Percentiles rank a stretch among this genome's conserved stretches.
Conservation (phyloP, 2,888 invertebrate genomes). For the Spialia ferax region DNA sequence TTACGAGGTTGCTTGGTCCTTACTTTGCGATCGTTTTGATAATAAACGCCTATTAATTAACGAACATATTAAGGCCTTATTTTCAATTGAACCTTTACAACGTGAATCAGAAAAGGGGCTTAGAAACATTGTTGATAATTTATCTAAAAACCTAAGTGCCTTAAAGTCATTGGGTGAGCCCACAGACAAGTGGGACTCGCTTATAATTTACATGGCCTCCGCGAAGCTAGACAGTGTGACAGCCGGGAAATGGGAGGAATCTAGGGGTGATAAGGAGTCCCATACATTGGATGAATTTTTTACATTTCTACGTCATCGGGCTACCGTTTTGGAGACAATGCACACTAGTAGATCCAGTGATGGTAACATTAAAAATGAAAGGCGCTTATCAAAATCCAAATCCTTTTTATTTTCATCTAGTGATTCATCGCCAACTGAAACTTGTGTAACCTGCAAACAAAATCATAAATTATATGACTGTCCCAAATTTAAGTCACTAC, state of each 20-base stretch:
- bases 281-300: conserved; percentile 1
- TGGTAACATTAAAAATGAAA: background rate
- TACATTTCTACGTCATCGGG: background rate
- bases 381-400: background rate
- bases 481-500: background rate
- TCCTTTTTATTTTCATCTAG: conserved; percentile 7
- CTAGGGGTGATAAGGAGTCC: conserved; percentile 11
- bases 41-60: conserved; percentile 6
- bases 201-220: background rate
- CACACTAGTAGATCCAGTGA: background rate
- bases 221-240: conserved; percentile 4
- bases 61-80: background rate
- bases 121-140: background rate
- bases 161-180: conserved; percentile 6
- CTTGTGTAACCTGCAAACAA: conserved; percentile 5
- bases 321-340: conserved; percentile 1
- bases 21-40: conserved; percentile 3
- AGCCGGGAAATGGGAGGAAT: conserved; percentile 3
- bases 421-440: background rate
- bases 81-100: conserved; percentile 5
- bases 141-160: conserved; percentile 9
- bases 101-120: background rate
- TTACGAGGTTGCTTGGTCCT: background rate
- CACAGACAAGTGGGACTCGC: background rate
- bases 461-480: conserved; percentile 1